Base-by-base conservation (phyloP, 1,140 invertebrate species). In the Cryptotermes secundus region DNA sequence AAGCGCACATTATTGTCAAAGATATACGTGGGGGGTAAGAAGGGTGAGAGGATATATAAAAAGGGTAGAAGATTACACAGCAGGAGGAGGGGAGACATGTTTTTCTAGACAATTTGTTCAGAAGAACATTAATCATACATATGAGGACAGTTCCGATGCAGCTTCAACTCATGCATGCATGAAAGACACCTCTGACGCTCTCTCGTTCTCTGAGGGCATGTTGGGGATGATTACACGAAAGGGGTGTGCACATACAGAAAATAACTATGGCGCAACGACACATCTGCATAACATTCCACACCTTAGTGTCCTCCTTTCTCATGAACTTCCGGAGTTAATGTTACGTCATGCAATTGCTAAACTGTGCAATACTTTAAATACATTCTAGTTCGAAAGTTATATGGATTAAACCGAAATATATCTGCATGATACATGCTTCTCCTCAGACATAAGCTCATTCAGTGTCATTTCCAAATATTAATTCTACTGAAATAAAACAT, bases 31-130 rank as follows among this genome's bases (percentile, higher is more conserved):
- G 86, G 88, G 87, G 87, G 87, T 88, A 90, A 90, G 90, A 90
- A 90, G 90, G 90, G 90, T 90, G 88, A 72, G n/a, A 83, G 83
- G 59, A 65, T 36, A 36, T n/a, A 80, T 31, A 65, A 59, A n/a
- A 83, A 83, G 84, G 84, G 84, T 83, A 34, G 81, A 72, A 45
- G 31, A 38, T 83, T 38, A 83, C 35, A 82, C 14, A 83, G 31
- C 72, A 34, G 34, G 36, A 38, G 72, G 36, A 42, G 83, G 72
- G 79, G 79, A 24, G 83, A 34, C 31, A 90, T 91, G 90, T 91
- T 91, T 91, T 91, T 91, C 90, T 91, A 91, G 90, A 91, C 90
- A 91, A 91, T 91, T 91, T 91, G 91, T 90, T 91, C 89, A 89
- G 89, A 88, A 90, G 80, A 59, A 91, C 90, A 91, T 91, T 91